Base-by-base conservation (phyloP, 2,113 vertebrate species). In the Plectropomus leopardus region DNA sequence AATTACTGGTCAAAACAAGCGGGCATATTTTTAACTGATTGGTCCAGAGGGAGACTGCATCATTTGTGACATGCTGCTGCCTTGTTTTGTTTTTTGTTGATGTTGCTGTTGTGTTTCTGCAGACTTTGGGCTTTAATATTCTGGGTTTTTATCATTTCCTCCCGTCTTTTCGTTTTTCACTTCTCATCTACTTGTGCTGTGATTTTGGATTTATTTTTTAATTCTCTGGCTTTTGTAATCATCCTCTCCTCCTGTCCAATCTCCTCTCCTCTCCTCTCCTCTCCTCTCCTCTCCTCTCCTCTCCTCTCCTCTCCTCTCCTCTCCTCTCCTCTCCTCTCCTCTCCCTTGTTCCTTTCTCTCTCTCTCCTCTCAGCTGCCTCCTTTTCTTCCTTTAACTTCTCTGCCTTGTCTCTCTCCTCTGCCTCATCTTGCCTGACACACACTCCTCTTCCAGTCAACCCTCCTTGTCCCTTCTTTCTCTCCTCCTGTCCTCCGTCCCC, bases 341-440 rank as follows among this genome's bases (percentile, higher is more conserved):
- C 58, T 84, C 75, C 65, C n/a, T n/a, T n/a, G n/a, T n/a, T n/a
- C n/a, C n/a, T n/a, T n/a, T n/a, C 19, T 76, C 34, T 65, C 59
- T n/a, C 42, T 60, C 13, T 2, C 0, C 61, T 40, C 1, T 68
- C 36, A 79, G 60, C 58, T 84, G n/a, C 75, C 65, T 71, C 28
- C 48, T n/a, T 1, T 73, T 88, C 82, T 85, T 63, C 67, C 67
- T 86, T 87, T 78, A 82, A 83, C 83, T 78, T 36, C 72, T 69
- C 82, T 28, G 19, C 28, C 59, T 67, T 16, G 48, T 70, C 71
- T 50, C 78, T 76, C 34, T 54, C 40, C 44, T 82, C 58, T 73
- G 44, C 76, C 50, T 51, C 64, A 63, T 34, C 67, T 48, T 36
- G 54, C 60, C 6, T 58, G 80, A 81, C 85, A 60, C 67, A 19